These are phyloP conservation scores for Lutraria rhynchaena DNA, from an alignment of 1,140 invertebrate genomes.

Conservation along the genomic window DNA sequence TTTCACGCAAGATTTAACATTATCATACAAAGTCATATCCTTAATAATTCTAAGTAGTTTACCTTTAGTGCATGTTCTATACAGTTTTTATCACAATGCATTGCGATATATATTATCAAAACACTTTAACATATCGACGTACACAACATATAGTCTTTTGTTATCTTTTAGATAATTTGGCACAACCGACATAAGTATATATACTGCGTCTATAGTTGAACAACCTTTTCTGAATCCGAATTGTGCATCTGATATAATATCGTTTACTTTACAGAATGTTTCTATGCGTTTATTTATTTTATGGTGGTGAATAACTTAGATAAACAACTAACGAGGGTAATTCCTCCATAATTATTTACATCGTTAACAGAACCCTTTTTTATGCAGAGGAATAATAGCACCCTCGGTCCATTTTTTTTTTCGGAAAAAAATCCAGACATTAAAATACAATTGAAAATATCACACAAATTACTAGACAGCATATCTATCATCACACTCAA, in stretches of 20 bases:
- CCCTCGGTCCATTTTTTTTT: neutral
- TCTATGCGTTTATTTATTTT: too few relatives aligned
- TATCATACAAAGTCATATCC: conserved; percentile 16
- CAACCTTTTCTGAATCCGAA: too few relatives aligned
- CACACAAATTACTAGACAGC: too few relatives aligned
- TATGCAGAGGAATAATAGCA: neutral
- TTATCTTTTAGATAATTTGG: neutral
- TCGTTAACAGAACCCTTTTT: conserved; percentile 7
- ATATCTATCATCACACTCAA: too few relatives aligned
- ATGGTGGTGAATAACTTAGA: too few relatives aligned
- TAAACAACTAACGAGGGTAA: too few relatives aligned
- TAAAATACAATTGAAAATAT: too few relatives aligned
- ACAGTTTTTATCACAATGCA: conserved; percentile 12
- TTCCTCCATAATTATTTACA: conserved; percentile 3
- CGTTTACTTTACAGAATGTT: neutral
- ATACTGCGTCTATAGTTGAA: neutral
- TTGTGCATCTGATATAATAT: conserved; percentile 14
- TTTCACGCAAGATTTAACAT: conserved; percentile 8
- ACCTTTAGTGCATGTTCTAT: neutral
- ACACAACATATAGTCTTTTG: too few relatives aligned
- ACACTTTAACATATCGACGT: too few relatives aligned
- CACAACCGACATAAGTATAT: conserved; percentile 8
- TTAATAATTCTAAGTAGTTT: conserved; percentile 8
- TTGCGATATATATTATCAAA: conserved; percentile 43
- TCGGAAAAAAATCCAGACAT: too few relatives aligned